phyloP scores from a whole-genome alignment of 2,888 invertebrate genomes.

The Macaria liturata region DNA sequence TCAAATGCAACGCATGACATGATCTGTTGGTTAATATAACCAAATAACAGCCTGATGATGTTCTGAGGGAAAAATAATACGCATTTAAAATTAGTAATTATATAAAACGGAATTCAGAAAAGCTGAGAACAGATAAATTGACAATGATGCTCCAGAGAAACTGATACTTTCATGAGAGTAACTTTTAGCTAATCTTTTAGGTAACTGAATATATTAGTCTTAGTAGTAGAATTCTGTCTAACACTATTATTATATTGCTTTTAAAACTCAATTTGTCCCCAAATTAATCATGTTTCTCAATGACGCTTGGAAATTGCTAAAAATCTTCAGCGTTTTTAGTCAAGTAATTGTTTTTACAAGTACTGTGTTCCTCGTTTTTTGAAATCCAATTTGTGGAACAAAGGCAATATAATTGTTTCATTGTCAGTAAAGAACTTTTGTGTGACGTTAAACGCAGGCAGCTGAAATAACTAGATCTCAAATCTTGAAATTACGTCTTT shows the following conservation, averaged over 20 bases:
- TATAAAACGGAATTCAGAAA: too few species aligned
- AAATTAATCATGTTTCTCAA: constrained; percentile 15
- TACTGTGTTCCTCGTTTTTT: constrained; percentile 23
- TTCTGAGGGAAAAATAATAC: too few species aligned
- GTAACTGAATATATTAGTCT: too few species aligned
- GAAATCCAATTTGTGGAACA: constrained; percentile 23
- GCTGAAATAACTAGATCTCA: constrained; percentile 13
- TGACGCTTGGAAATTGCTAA: constrained; percentile 21
- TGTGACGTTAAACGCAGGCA: constrained; percentile 8
- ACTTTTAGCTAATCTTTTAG: too few species aligned
- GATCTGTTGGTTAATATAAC: too few species aligned
- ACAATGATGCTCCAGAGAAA: too few species aligned
- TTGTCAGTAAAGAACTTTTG: constrained; percentile 10
- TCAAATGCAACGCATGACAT: too few species aligned
- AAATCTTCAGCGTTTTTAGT: constrained; percentile 20
- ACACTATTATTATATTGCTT: constrained; percentile 12
- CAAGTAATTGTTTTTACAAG: constrained; percentile 27
- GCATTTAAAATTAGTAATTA: too few species aligned
- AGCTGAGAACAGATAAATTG: too few species aligned
- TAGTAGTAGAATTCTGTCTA: background rate
- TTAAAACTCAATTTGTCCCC: constrained; percentile 17
- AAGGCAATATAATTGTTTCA: constrained; percentile 23
- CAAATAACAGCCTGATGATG: too few species aligned
- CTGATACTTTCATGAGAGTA: too few species aligned
- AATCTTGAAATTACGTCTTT: constrained; percentile 3